A percentile compares a stretch with the other conserved stretches of the same genome.
Evolutionary conservation across 2,113 vertebrate genomes (phyloP).

Genomic region (Natator depressus): DNA sequence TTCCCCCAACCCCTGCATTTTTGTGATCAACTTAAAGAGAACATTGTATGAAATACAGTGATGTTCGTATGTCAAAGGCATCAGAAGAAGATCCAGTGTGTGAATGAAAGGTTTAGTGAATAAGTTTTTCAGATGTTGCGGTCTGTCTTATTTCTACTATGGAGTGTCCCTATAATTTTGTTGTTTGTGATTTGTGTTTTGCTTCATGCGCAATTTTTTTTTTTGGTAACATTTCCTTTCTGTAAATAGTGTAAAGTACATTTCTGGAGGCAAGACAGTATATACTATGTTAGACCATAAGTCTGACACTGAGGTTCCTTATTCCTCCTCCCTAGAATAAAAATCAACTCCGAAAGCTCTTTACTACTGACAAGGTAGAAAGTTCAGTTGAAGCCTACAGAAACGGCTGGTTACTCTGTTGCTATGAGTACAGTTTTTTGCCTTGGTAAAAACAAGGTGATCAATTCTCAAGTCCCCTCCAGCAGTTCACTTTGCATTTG

Average conservation of each 20-base stretch:
- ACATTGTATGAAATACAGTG: not conserved
- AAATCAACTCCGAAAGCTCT: not conserved
- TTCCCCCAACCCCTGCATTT: too few relatives aligned
- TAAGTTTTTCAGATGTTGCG: not conserved
- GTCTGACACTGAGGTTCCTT: not conserved
- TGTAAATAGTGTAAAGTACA: not conserved
- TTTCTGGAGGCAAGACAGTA: not conserved
- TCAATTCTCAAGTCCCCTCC: constrained; percentile 17
- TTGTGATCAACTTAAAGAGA: not conserved
- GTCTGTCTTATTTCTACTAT: not conserved
- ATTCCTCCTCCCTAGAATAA: not conserved
- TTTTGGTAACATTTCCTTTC: not conserved
- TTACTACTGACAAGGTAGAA: not conserved
- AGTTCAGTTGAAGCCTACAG: not conserved
- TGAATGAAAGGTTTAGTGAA: not conserved
- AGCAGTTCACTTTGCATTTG: not conserved
- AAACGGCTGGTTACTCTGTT: not conserved
- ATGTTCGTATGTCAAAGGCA: not conserved
- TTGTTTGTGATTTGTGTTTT: not conserved
- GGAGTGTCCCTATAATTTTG: not conserved
- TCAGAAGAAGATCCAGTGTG: not conserved
- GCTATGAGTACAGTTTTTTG: not conserved
- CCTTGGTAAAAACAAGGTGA: constrained; percentile 1
- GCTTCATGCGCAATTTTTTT: not conserved
- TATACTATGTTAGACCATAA: not conserved